phyloP scores from a whole-genome alignment of 2,797 vertebrate genomes.

The Poliocrania exsul region DNA sequence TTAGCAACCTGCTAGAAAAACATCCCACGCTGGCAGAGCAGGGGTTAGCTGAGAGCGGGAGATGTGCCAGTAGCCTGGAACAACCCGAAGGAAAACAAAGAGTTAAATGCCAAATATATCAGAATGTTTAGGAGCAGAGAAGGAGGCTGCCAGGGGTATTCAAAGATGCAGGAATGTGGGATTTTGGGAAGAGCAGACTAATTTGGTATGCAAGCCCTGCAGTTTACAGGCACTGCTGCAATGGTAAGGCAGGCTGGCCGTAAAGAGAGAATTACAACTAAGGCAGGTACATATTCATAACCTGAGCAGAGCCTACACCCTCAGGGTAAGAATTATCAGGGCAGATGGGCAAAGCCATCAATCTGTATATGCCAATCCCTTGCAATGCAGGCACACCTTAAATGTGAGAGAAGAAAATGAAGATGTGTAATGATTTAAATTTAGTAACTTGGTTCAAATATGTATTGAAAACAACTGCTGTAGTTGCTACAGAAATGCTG shows the following conservation, averaged over 20 bases:
- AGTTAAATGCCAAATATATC: slow-evolving; percentile 38
- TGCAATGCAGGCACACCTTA: not conserved
- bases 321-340: not conserved
- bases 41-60: slow-evolving; percentile 27
- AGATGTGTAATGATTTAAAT: not conserved
- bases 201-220: not conserved
- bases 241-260: not conserved
- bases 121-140: not conserved
- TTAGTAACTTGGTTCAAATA: not conserved
- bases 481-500: not conserved
- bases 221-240: not conserved
- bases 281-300: not conserved
- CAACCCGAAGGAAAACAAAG: not conserved
- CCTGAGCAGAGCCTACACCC: not conserved
- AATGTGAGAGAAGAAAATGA: not conserved
- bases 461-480: not conserved
- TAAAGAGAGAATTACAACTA: not conserved
- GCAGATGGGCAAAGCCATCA: not conserved
- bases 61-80: slow-evolving; percentile 25
- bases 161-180: not conserved
- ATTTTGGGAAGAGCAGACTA: not conserved
- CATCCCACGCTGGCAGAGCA: slow-evolving; percentile 47
- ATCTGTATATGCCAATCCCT: not conserved
- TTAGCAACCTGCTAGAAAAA: slow-evolving; percentile 37
- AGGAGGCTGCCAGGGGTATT: not conserved